Conservation (phyloP, 2,888 invertebrate genomes). For the Epistrophella euchroma region DNA sequence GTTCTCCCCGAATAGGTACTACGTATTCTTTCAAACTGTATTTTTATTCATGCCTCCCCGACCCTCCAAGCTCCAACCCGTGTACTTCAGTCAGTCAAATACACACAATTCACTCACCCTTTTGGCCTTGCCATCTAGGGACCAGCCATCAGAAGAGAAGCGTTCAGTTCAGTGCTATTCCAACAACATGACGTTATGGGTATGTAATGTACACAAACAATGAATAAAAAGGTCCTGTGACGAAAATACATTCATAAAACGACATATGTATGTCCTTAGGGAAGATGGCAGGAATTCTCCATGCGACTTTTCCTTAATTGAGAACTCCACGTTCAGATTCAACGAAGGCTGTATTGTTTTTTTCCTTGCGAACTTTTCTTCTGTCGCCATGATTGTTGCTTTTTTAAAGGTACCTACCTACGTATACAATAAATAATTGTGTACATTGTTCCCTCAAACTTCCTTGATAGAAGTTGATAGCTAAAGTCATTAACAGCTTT, state of each 20-base stretch:
- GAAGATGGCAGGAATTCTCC: slow-evolving; percentile 14
- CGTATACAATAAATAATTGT: background rate
- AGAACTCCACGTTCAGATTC: slow-evolving; percentile 66
- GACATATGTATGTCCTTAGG: slow-evolving; percentile 14
- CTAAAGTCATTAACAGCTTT: slow-evolving; percentile 69
- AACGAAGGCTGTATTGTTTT: slow-evolving; percentile 43
- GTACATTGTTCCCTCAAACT: background rate
- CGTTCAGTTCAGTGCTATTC: slow-evolving; percentile 13
- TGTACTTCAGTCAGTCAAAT: slow-evolving; percentile 4
- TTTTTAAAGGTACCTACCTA: background rate
- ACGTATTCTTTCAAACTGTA: slow-evolving; percentile 34
- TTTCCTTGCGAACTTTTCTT: slow-evolving; percentile 43
- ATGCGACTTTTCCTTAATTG: slow-evolving; percentile 65
- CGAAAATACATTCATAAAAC: slow-evolving; percentile 46
- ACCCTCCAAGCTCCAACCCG: background rate
- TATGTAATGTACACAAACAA: slow-evolving; percentile 51
- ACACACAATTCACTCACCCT: slow-evolving; percentile 50
- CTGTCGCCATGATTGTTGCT: slow-evolving; percentile 39
- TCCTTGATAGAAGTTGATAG: slow-evolving; percentile 29
- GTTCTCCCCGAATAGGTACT: slow-evolving; percentile 6
- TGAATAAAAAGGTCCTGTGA: slow-evolving; percentile 34
- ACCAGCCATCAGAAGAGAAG: background rate
- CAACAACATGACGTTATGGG: slow-evolving; percentile 37
- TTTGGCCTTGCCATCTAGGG: slow-evolving; percentile 56
- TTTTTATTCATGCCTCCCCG: slow-evolving; percentile 1